A percentile compares a stretch with the other conserved stretches of the same genome.
Conservation (phyloP, 2,888 invertebrate species). For the Macropis europaea region DNA sequence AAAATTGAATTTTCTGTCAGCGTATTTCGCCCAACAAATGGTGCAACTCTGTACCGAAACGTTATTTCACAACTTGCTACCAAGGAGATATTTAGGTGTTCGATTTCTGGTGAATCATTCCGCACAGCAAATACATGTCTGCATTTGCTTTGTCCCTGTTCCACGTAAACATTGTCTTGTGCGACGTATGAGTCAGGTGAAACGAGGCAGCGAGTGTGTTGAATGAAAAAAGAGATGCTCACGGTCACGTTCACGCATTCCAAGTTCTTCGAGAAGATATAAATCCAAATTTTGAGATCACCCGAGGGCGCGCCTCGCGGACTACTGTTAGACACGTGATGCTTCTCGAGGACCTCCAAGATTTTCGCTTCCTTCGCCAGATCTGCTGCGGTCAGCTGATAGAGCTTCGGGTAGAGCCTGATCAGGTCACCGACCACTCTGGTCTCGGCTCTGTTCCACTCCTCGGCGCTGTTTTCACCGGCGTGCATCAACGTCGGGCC, state of each 20-base stretch:
- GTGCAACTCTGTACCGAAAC: too few species aligned
- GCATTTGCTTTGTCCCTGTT: too few species aligned
- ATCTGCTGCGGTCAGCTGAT: slow-evolving; percentile 89
- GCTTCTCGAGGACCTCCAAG: slow-evolving; percentile 86
- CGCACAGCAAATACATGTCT: too few species aligned
- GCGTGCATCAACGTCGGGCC: slow-evolving; percentile 92
- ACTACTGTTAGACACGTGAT: slow-evolving; percentile 82
- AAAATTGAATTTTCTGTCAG: too few species aligned
- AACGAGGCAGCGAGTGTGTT: too few species aligned
- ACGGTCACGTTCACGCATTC: slow-evolving; percentile 84
- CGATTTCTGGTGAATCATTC: too few species aligned
- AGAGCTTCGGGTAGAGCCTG: slow-evolving; percentile 87
- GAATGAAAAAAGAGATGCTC: slow-evolving; percentile 55
- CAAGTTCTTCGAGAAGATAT: slow-evolving; percentile 84
- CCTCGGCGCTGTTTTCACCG: slow-evolving; percentile 81
- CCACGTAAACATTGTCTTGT: too few species aligned
- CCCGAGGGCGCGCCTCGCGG: slow-evolving; percentile 84
- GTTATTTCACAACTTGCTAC: too few species aligned
- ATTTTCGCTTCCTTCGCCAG: slow-evolving; percentile 88
- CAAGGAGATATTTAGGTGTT: too few species aligned
- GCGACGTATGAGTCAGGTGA: too few species aligned
- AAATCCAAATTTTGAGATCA: slow-evolving; percentile 90
- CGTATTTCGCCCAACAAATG: too few species aligned
- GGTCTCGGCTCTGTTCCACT: slow-evolving; percentile 86
- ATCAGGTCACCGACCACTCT: slow-evolving; percentile 90